Percentiles rank a stretch among this genome's conserved stretches.
Evolutionary conservation across 2,797 vertebrate genomes (phyloP).

Genomic region (Acanthiza pusilla): DNA sequence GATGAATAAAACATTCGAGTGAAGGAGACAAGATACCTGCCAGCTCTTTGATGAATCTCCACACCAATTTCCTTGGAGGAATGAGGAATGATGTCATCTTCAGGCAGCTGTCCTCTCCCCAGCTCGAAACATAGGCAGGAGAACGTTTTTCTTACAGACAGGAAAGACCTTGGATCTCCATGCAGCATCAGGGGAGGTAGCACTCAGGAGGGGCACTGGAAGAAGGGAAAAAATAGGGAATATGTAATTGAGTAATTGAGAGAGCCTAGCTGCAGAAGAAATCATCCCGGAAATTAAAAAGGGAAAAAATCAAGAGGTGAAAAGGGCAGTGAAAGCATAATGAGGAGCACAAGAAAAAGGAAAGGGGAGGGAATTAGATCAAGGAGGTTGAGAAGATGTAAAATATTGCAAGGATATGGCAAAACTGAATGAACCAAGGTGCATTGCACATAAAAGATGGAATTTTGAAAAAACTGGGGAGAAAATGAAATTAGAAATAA

Average conservation of each 20-base stretch:
- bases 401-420: not conserved
- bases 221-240: not conserved
- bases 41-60: not conserved
- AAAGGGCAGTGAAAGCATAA: not conserved
- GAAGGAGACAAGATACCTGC: slow-evolving; percentile 9
- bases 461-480: not conserved
- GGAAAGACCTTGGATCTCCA: not conserved
- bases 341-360: not conserved
- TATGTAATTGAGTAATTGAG: not conserved
- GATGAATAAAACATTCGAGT: not conserved
- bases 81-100: not conserved
- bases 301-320: not conserved
- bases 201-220: not conserved
- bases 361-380: not conserved
- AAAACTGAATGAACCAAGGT: not conserved
- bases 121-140: not conserved
- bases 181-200: not conserved
- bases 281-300: not conserved
- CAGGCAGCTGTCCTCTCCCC: not conserved
- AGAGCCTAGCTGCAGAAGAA: not conserved
- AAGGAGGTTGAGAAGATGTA: not conserved
- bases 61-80: not conserved
- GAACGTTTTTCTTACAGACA: not conserved
- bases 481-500: not conserved
- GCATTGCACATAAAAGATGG: not conserved